Percentiles rank a stretch among this genome's conserved stretches.
Conservation (phyloP, 1,140 invertebrate species). For the Oscheius sp. region DNA sequence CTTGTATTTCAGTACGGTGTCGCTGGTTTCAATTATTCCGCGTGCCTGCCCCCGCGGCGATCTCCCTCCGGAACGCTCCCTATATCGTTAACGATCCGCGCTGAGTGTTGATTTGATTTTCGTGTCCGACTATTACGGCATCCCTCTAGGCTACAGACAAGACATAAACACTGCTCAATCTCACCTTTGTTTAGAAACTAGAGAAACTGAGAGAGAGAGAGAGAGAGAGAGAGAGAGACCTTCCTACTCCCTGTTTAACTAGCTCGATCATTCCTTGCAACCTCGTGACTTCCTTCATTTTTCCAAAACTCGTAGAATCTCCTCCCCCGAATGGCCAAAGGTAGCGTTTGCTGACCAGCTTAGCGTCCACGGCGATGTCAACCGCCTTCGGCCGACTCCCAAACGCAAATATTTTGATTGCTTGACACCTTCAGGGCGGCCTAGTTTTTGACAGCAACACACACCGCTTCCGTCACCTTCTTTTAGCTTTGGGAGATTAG, state of each 20-base stretch:
- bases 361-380: not conserved
- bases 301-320: not conserved
- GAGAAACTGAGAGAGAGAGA: too few species aligned
- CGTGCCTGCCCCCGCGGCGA: not conserved
- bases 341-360: not conserved
- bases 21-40: not conserved
- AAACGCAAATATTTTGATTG: constrained; percentile 7
- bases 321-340: not conserved
- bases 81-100: constrained; percentile 2
- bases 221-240: too few species aligned
- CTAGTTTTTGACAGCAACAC: not conserved
- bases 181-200: too few species aligned
- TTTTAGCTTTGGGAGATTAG: not conserved
- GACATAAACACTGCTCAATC: too few species aligned
- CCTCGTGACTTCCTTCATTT: not conserved
- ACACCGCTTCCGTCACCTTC: not conserved
- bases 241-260: too few species aligned
- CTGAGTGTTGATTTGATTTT: constrained; percentile 8
- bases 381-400: too few species aligned
- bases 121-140: not conserved
- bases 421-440: not conserved
- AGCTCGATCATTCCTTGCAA: too few species aligned
- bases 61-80: not conserved
- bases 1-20: not conserved
- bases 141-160: not conserved